Evolutionary conservation across 1,140 invertebrate genomes (phyloP).

Genomic region (Chrysopa pallens): DNA sequence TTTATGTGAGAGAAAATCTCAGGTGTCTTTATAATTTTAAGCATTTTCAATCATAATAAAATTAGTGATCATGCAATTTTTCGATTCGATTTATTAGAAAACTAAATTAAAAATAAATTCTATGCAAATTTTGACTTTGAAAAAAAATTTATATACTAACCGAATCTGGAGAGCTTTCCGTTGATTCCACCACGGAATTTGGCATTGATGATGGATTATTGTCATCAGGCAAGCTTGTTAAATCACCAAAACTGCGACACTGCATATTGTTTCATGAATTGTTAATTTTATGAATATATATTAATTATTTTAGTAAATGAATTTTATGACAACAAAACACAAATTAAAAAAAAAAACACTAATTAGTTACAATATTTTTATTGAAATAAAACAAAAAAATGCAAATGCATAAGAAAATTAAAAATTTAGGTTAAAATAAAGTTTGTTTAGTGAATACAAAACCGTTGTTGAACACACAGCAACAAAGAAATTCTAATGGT

Average conservation of each 20-base stretch:
- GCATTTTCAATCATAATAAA: too few species aligned
- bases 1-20: too few species aligned
- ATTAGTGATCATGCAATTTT: background rate
- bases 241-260: slow-evolving; percentile 42
- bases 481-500: too few species aligned
- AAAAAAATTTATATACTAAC: background rate
- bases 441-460: too few species aligned
- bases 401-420: too few species aligned
- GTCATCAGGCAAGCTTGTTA: slow-evolving; percentile 31
- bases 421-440: too few species aligned
- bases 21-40: too few species aligned
- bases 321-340: background rate
- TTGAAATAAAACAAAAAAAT: too few species aligned
- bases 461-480: too few species aligned
- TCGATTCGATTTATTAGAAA: slow-evolving; percentile 8
- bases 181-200: background rate
- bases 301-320: slow-evolving; percentile 3
- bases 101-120: slow-evolving; percentile 7
- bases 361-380: too few species aligned
- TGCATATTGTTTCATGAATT: slow-evolving; percentile 22
- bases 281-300: slow-evolving; percentile 4
- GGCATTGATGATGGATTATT: slow-evolving; percentile 12
- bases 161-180: background rate
- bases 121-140: slow-evolving; percentile 2
- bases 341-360: background rate